These are phyloP conservation scores for Tupaia chinensis DNA, from an alignment of 2,113 vertebrate species.

Conservation along the genomic window DNA sequence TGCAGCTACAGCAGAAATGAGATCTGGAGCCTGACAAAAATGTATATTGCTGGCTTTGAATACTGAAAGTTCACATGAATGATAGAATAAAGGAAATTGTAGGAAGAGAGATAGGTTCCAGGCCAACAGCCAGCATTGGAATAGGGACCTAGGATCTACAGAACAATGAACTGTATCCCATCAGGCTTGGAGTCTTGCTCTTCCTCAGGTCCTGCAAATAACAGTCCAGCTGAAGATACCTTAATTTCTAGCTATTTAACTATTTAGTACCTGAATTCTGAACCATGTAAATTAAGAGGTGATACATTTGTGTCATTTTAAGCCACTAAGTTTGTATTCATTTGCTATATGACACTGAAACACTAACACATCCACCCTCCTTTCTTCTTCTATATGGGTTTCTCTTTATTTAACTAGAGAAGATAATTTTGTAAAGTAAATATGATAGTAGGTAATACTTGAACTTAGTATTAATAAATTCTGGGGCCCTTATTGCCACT, in stretches of 20 bases:
- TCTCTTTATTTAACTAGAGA: neutral
- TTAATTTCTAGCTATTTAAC: neutral
- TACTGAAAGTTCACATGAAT: neutral
- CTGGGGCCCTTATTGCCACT: neutral
- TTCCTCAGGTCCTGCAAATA: neutral
- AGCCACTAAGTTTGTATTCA: neutral
- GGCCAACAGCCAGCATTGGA: neutral
- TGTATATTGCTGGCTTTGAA: neutral
- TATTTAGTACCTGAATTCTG: neutral
- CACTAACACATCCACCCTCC: neutral
- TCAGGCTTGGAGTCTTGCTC: neutral
- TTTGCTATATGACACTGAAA: neutral
- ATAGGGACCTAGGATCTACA: neutral
- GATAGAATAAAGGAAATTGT: neutral
- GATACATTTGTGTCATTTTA: neutral
- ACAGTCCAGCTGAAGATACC: rapidly evolving
- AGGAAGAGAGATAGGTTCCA: neutral
- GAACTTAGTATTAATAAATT: neutral
- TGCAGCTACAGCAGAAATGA: neutral
- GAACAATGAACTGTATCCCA: neutral
- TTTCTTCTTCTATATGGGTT: neutral
- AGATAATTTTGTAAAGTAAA: neutral
- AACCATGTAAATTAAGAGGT: neutral
- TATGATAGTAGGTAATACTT: neutral
- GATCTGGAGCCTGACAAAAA: neutral